These are phyloP conservation scores for Tachycineta bicolor DNA, from an alignment of 2,113 vertebrate genomes.

Conservation along the genomic window DNA sequence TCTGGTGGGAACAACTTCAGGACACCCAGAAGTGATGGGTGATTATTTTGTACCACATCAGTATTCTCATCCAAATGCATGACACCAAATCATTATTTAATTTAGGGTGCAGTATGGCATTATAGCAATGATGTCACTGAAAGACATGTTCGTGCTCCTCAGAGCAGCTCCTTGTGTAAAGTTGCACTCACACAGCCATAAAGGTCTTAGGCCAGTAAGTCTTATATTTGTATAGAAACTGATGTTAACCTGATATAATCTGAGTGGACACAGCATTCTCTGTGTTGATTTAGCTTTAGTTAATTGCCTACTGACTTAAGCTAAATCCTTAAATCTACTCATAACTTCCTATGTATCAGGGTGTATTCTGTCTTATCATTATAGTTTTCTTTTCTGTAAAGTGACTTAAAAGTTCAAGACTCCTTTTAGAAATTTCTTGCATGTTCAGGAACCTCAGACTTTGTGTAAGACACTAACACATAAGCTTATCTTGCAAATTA, in stretches of 20 bases:
- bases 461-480: neutral
- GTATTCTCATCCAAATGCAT: neutral
- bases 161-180: neutral
- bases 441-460: neutral
- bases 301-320: neutral
- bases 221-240: neutral
- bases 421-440: neutral
- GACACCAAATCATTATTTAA: neutral
- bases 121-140: neutral
- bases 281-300: neutral
- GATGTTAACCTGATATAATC: neutral
- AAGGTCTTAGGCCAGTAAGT: neutral
- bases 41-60: neutral
- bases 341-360: neutral
- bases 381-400: neutral
- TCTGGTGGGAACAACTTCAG: neutral
- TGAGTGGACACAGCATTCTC: neutral
- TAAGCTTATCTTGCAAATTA: neutral
- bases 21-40: neutral
- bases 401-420: neutral
- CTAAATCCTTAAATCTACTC: constrained; percentile 21
- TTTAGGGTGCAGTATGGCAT: neutral
- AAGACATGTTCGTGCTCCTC: neutral
- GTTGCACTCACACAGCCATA: neutral
- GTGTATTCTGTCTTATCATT: neutral